These are phyloP conservation scores for Enteromius paludinosus DNA, from an alignment of 2,797 vertebrate genomes.

Conservation along the genomic window DNA sequence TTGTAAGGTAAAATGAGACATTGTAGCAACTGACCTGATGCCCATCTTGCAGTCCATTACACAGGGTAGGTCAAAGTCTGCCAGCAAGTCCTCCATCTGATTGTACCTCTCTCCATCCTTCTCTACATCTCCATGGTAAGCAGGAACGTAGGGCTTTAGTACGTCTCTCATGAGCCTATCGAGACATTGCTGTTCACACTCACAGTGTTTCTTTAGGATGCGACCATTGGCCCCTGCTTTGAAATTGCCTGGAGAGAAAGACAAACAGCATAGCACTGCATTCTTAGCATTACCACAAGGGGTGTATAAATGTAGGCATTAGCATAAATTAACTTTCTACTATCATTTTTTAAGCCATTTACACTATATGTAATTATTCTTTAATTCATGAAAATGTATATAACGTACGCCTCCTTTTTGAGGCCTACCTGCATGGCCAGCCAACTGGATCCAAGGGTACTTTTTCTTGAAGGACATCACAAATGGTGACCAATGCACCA, in stretches of 20 bases:
- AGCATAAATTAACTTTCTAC: not conserved
- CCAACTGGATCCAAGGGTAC: conserved; percentile 98
- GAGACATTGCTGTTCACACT: conserved; percentile 94
- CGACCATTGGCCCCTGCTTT: conserved; percentile 93
- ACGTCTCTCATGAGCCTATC: conserved; percentile 91
- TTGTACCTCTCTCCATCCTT: conserved; percentile 97
- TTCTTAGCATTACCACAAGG: not conserved
- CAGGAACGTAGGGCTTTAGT: conserved; percentile 89
- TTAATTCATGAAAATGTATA: conserved; percentile 8
- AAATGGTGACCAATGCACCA: conserved; percentile 98
- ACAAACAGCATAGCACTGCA: not conserved
- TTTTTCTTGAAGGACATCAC: conserved; percentile 99
- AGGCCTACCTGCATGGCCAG: conserved; percentile 91
- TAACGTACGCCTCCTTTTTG: not conserved
- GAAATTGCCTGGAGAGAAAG: conserved; percentile 88
- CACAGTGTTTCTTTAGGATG: conserved; percentile 98
- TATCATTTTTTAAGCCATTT: not conserved
- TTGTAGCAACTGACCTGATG: conserved; percentile 83
- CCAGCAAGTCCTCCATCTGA: conserved; percentile 98
- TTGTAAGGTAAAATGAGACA: not conserved
- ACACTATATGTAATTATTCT: not conserved
- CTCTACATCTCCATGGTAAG: conserved; percentile 93
- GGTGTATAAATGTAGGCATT: not conserved
- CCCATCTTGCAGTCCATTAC: conserved; percentile 99
- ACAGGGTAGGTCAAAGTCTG: conserved; percentile 92